Base-by-base conservation (phyloP, 1,140 invertebrate species). In the Pogonus chalceus region DNA sequence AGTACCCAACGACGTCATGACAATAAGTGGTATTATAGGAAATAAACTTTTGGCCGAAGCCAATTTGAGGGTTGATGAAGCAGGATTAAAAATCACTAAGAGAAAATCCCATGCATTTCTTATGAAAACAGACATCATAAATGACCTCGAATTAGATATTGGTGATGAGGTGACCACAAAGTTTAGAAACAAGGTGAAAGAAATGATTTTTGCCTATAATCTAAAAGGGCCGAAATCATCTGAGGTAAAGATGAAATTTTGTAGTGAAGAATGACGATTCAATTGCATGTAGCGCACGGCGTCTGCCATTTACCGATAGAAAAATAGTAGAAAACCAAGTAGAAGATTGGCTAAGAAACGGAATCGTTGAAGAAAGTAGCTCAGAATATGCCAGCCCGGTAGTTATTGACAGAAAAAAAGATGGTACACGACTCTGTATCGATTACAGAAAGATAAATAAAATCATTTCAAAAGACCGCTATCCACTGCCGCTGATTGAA, bases 401-500 rank as follows among this genome's bases (percentile, higher is more conserved):
- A 0, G 57, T 58, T 1, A 14, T 64, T 4, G 57, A 48, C 0
- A 54, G 35, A 46, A 60, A 62, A 56, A 62, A 62, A 57, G 37
- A 63, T 55, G 54, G 52, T 47, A 23, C 18, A 7, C 53, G 62
- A 43, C 23, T 65, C 10, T 64, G 59, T 37, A 49, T 65, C 0
- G 62, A 65, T 39, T 65, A 58, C 46, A 39, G 60, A 37, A 54
- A 52, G 20, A 22, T 65, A 21, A 67, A 67, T 52, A 52, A 51
- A 2, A 58, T 60, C n/a, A 48, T 64, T 10, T 20, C 59, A 16
- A 62, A 60, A 52, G 59, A 62, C 20, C 39, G 56, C 10, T 63
- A 55, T 60, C 62, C 63, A 10, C n/a, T 63, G 14, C 61, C 62
- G 10, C 21, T 60, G 9, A 62, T 64, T 16, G 61, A 65, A 47